Conservation (phyloP, 2,888 invertebrate genomes). For the Drosophila conformis region DNA sequence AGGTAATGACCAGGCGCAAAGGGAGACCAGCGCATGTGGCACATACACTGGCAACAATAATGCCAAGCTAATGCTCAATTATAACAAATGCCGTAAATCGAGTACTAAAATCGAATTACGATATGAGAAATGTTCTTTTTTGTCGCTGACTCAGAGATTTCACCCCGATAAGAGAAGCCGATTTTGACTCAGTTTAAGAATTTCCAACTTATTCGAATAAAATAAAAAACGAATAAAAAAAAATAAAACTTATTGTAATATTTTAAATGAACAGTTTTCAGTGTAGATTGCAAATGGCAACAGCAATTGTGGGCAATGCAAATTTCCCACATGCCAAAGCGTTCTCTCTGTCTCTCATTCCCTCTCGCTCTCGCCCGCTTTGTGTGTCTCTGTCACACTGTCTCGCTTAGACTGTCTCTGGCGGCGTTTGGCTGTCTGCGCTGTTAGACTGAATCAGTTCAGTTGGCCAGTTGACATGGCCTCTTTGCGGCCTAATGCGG, state of each 20-base stretch:
- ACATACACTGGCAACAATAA: not conserved
- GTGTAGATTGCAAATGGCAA: slow-evolving; percentile 6
- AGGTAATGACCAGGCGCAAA: slow-evolving; percentile 27
- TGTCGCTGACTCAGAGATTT: not conserved
- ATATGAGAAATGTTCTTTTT: not conserved
- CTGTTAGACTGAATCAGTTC: slow-evolving; percentile 63
- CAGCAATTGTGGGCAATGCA: slow-evolving; percentile 35
- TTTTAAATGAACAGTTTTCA: not conserved
- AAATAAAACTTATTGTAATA: too few species aligned
- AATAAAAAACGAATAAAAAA: too few species aligned
- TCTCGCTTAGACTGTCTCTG: not conserved
- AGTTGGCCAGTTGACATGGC: slow-evolving; percentile 68
- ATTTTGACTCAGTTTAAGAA: not conserved
- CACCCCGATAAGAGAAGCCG: too few species aligned
- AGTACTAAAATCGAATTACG: not conserved
- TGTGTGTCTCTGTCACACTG: not conserved
- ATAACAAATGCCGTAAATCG: not conserved
- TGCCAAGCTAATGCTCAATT: not conserved
- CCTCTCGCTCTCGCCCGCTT: not conserved
- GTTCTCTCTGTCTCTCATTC: not conserved
- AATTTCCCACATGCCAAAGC: slow-evolving; percentile 41
- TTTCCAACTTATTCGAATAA: not conserved
- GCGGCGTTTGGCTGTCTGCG: slow-evolving; percentile 6
- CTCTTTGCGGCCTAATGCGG: slow-evolving; percentile 60
- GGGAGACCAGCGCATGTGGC: not conserved